Percentiles rank a stretch among this genome's conserved stretches.
These are phyloP conservation scores for Homalodisca vitripennis DNA, from an alignment of 1,140 invertebrate genomes.

Conservation along the genomic window DNA sequence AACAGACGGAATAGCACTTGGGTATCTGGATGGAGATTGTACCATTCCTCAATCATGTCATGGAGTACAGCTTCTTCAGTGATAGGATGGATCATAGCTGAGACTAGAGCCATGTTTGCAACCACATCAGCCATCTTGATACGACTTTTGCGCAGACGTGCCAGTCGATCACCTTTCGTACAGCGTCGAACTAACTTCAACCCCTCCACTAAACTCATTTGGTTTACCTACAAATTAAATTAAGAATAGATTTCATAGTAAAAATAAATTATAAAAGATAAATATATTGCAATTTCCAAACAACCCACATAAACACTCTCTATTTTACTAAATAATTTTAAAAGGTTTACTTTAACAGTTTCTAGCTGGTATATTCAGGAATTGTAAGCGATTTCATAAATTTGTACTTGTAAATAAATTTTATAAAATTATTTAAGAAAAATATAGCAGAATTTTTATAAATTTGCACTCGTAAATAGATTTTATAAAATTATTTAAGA, in stretches of 20 bases:
- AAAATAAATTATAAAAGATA: too few species aligned
- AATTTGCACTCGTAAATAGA: too few species aligned
- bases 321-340: too few species aligned
- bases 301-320: too few species aligned
- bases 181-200: slow-evolving; percentile 34
- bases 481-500: too few species aligned
- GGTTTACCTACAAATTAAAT: slow-evolving; percentile 39
- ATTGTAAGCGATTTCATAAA: too few species aligned
- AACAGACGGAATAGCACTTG: slow-evolving; percentile 47
- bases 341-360: too few species aligned
- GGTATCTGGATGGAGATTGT: slow-evolving; percentile 38
- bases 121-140: slow-evolving; percentile 44
- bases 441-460: too few species aligned
- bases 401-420: too few species aligned
- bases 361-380: too few species aligned
- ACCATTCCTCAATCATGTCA: slow-evolving; percentile 44
- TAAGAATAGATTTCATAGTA: neutral
- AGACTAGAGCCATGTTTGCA: slow-evolving; percentile 39
- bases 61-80: slow-evolving; percentile 31
- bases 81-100: slow-evolving; percentile 42
- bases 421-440: too few species aligned
- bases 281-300: too few species aligned
- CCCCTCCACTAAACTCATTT: slow-evolving; percentile 39
- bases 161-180: slow-evolving; percentile 29
- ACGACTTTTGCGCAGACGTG: slow-evolving; percentile 43